Conservation (phyloP, 2,888 invertebrate species). For the Netelia melanura region DNA sequence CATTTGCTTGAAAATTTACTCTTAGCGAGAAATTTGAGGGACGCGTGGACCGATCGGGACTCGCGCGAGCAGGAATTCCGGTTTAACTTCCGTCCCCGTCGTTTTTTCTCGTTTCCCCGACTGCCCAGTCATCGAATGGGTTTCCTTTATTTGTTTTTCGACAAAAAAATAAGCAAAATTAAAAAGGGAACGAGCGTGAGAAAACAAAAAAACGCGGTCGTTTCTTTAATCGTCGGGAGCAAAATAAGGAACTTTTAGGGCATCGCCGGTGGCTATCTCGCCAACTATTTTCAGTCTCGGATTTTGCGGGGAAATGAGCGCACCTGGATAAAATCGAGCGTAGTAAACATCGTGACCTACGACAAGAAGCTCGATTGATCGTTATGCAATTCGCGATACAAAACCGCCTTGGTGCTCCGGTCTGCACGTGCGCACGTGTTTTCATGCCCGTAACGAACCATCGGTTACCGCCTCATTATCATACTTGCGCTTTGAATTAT, state of each 20-base stretch:
- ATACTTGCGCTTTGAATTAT: background rate
- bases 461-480: conserved; percentile 21
- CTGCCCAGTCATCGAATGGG: background rate
- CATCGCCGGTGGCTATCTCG: conserved; percentile 33
- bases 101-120: background rate
- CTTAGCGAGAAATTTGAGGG: conserved; percentile 8
- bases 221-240: conserved; percentile 73
- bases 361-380: conserved; percentile 58
- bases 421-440: background rate
- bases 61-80: conserved; percentile 64
- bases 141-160: conserved; percentile 58
- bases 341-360: conserved; percentile 55
- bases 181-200: too few relatives aligned
- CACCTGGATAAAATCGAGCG: conserved; percentile 61
- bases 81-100: conserved; percentile 73
- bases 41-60: conserved; percentile 8
- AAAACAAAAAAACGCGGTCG: conserved; percentile 72
- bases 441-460: background rate
- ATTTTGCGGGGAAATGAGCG: conserved; percentile 47
- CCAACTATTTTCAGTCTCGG: conserved; percentile 55
- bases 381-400: conserved; percentile 57
- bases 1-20: background rate
- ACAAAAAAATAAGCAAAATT: background rate
- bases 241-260: conserved; percentile 74
- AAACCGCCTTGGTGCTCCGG: background rate